Percentiles rank a stretch among this genome's conserved stretches.
These are phyloP conservation scores for Dasysyrphus tricinctus DNA, from an alignment of 2,888 invertebrate genomes.

Conservation along the genomic window DNA sequence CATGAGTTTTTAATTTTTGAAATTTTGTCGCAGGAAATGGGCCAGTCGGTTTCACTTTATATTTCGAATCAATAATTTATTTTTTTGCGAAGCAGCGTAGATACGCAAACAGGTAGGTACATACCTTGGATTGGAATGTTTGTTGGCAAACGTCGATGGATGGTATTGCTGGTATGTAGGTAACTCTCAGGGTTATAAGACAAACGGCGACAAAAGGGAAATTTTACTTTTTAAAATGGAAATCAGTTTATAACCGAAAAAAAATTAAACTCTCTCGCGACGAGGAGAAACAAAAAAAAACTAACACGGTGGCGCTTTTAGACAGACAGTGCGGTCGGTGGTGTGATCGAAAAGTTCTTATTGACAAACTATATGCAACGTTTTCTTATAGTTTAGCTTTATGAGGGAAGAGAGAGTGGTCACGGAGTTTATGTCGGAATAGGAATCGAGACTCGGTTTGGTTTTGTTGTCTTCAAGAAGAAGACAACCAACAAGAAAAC, in stretches of 20 bases:
- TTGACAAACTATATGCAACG: constrained; percentile 62
- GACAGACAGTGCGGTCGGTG: constrained; percentile 41
- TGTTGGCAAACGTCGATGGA: constrained; percentile 22
- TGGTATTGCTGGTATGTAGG: background rate
- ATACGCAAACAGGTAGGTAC: constrained; percentile 56
- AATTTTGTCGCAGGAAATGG: constrained; percentile 46
- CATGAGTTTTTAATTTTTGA: constrained; percentile 23
- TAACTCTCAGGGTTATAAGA: constrained; percentile 49
- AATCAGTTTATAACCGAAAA: constrained; percentile 63
- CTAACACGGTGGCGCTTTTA: constrained; percentile 53
- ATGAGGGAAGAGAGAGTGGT: constrained; percentile 21
- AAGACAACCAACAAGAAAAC: constrained; percentile 48
- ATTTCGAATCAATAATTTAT: constrained; percentile 43
- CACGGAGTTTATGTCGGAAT: constrained; percentile 11
- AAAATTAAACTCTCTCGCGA: constrained; percentile 51
- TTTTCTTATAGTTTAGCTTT: constrained; percentile 57
- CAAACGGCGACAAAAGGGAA: constrained; percentile 49
- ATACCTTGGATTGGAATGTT: constrained; percentile 69
- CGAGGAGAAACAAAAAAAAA: constrained; percentile 38
- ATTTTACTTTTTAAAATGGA: constrained; percentile 70
- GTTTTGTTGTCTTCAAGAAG: constrained; percentile 15
- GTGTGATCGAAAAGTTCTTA: constrained; percentile 59
- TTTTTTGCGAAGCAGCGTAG: constrained; percentile 43
- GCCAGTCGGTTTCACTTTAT: constrained; percentile 71
- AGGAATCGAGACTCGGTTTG: background rate